Evolutionary conservation across 2,888 invertebrate genomes (phyloP), one percentile per base, ranked within the genome.

Genomic region (Catonia carolina): DNA sequence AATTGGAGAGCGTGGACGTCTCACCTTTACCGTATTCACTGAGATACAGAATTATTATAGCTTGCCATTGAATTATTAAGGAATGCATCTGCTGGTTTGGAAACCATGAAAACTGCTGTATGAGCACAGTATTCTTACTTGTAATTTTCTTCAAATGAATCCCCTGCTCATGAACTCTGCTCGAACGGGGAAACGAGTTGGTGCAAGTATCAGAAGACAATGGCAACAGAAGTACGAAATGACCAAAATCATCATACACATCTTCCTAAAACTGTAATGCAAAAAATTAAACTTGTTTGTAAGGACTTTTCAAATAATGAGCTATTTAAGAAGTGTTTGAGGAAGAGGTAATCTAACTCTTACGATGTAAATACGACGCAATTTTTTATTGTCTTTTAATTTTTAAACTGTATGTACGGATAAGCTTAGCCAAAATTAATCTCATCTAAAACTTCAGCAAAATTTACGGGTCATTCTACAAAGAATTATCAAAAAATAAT

Each of bases 31-130:
- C 48, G 31, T 62, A 17, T 65, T 68, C 15, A 56, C 62, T 42
- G 55, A 62, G 49, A 48, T 68, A 48, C 63, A 62, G 22, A 57
- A 47, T 15, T 67, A 62, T 57, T 67, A 67, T 53, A 64, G 66
- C 36, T 63, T n/a, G 65, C 65, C 10, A 67, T 67, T 51, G 45
- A 63, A n/a, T n/a, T n/a, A n/a, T n/a, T n/a, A 41, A 51, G 60
- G 10, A 60, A 64, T 57, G 17, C 42, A 22, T 22, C 42, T n/a
- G n/a, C n/a, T 10, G 18, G 39, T 39, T 15, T 39, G 18, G 3
- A 39, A 39, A 18, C 18, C 15, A 18, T 14, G 42, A 42, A 42
- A 22, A 14, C 15, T 3, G 42, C 42, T 22, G 22, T 42, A 14
- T 42, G 42, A 18, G 42, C 42, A 20, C n/a, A 18, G 18, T 42